Evolutionary conservation across 2,113 vertebrate genomes (phyloP).

Genomic region (Azemiops feae): DNA sequence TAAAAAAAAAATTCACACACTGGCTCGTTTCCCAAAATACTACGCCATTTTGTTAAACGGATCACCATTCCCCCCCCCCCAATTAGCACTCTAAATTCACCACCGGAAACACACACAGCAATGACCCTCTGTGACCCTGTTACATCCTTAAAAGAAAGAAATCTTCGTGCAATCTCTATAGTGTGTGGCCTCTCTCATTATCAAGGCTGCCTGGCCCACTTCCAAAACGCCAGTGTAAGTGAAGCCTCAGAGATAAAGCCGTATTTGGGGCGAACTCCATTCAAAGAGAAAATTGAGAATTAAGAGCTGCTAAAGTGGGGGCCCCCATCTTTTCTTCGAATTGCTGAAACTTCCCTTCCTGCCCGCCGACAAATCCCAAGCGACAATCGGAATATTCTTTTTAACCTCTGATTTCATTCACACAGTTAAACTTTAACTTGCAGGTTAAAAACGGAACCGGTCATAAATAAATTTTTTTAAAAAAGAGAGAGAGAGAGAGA

Average conservation of each 20-base stretch:
- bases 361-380: too few relatives aligned
- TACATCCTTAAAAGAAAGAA: neutral
- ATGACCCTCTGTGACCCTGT: constrained; percentile 23
- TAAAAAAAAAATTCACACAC: neutral
- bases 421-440: neutral
- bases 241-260: constrained; percentile 3
- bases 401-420: neutral
- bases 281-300: neutral
- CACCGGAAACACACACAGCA: constrained; percentile 30
- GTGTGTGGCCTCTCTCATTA: constrained; percentile 26
- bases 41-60: constrained; percentile 33
- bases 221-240: constrained; percentile 23
- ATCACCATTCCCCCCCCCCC: constrained; percentile 36
- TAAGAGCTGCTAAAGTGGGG: too few relatives aligned
- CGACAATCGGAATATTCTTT: neutral
- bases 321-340: neutral
- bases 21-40: constrained; percentile 53
- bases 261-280: neutral
- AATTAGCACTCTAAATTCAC: constrained; percentile 51
- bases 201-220: constrained; percentile 9
- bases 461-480: neutral
- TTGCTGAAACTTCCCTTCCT: neutral
- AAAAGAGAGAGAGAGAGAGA: neutral
- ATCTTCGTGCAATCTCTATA: constrained; percentile 42
- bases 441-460: neutral